Evolutionary conservation across 2,888 invertebrate species (phyloP).

Genomic region (Acanthosepion lycidas): DNA sequence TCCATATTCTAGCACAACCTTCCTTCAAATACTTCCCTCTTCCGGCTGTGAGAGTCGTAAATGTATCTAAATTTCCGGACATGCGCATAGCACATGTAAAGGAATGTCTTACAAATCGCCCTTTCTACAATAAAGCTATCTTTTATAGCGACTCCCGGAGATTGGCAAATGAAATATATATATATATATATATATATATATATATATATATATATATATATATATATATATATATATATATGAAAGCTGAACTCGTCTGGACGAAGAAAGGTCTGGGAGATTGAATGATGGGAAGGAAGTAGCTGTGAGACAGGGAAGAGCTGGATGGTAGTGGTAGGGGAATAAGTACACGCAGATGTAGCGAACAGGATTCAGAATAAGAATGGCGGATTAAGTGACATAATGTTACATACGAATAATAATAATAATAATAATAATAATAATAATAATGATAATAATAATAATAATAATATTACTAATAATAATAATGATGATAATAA

Average conservation of each 20-base stretch:
- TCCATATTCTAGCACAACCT: background rate
- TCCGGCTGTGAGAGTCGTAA: background rate
- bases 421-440: no score
- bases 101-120: constrained; percentile 10
- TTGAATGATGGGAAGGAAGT: background rate
- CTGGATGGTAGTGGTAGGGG: background rate
- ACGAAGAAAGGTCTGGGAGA: background rate
- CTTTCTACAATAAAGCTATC: background rate
- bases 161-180: background rate
- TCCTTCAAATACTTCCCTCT: background rate
- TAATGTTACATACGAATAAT: no score
- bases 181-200: background rate
- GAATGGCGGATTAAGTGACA: no score
- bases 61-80: constrained; percentile 33
- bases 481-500: no score
- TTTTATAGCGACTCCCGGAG: background rate
- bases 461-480: no score
- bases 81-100: constrained; percentile 33
- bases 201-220: constrained; percentile 20
- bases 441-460: no score
- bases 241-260: background rate
- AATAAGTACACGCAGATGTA: background rate
- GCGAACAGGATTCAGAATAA: background rate
- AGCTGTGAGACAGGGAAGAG: background rate
- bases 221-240: background rate